Evolutionary conservation across 2,113 vertebrate species (phyloP).

Genomic region (Tetraodon nigroviridis): DNA sequence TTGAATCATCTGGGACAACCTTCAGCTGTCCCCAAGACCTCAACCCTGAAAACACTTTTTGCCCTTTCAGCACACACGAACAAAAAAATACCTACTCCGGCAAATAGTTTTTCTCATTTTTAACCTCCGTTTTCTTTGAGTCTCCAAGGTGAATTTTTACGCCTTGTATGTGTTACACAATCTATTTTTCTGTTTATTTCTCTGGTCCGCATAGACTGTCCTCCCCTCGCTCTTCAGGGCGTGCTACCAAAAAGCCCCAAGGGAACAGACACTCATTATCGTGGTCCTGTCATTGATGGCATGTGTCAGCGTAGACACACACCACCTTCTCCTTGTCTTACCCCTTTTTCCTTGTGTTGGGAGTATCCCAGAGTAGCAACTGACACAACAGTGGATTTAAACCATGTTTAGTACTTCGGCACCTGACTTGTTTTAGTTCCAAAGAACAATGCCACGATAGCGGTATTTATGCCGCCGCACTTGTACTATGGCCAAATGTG

Average conservation of each 20-base stretch:
- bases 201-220: conserved; percentile 14
- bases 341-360: conserved; percentile 29
- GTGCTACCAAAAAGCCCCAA: conserved; percentile 29
- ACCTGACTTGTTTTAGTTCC: neutral
- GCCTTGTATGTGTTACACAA: conserved; percentile 23
- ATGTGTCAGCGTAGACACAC: conserved; percentile 52
- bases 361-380: conserved; percentile 51
- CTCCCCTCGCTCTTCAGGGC: conserved; percentile 23
- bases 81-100: conserved; percentile 14
- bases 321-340: conserved; percentile 37
- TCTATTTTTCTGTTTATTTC: conserved; percentile 25
- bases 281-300: conserved; percentile 70
- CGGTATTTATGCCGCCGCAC: neutral
- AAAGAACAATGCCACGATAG: neutral
- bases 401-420: conserved; percentile 1
- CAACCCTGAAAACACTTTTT: conserved; percentile 31
- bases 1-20: conserved; percentile 59
- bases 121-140: conserved; percentile 73
- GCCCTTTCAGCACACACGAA: conserved; percentile 4
- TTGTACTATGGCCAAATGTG: too few species aligned
- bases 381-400: conserved; percentile 45
- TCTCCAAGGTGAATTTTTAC: conserved; percentile 63
- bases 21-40: conserved; percentile 43
- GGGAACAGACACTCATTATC: conserved; percentile 68
- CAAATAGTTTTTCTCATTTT: conserved; percentile 93